These are phyloP conservation scores for Sphaeramia orbicularis DNA, from an alignment of 2,797 vertebrate genomes.

Conservation along the genomic window DNA sequence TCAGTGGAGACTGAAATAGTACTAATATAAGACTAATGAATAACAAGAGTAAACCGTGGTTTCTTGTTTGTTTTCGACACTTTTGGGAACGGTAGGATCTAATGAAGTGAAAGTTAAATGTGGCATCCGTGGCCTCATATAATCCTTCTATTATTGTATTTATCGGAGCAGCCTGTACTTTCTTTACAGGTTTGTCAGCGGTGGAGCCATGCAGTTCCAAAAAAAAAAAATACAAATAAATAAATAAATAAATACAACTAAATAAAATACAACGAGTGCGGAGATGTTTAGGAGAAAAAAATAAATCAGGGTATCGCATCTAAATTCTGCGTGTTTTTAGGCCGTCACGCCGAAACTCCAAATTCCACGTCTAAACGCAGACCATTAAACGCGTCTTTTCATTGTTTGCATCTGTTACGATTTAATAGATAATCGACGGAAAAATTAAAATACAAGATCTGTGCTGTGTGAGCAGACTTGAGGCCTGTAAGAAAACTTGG, in stretches of 20 bases:
- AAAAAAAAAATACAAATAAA: too few relatives aligned
- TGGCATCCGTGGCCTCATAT: constrained; percentile 22
- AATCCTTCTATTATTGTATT: constrained; percentile 36
- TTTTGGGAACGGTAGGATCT: constrained; percentile 41
- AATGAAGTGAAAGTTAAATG: constrained; percentile 36
- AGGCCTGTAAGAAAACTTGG: constrained; percentile 27
- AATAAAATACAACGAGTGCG: too few relatives aligned
- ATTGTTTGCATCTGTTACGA: too few relatives aligned
- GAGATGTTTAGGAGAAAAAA: neutral
- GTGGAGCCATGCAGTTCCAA: too few relatives aligned
- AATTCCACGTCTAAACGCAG: too few relatives aligned
- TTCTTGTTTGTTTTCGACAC: constrained; percentile 56
- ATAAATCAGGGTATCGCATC: too few relatives aligned
- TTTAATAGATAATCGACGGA: too few relatives aligned
- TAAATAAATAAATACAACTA: too few relatives aligned
- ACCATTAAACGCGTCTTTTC: too few relatives aligned
- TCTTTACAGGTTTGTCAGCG: constrained; percentile 13
- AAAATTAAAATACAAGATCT: too few relatives aligned
- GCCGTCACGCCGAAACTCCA: too few relatives aligned
- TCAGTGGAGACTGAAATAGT: constrained; percentile 40
- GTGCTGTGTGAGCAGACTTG: constrained; percentile 28
- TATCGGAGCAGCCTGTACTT: constrained; percentile 5
- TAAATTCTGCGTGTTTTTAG: too few relatives aligned
- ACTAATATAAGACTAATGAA: constrained; percentile 57
- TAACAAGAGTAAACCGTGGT: constrained; percentile 43